A percentile compares a stretch with the other conserved stretches of the same genome.
These are phyloP conservation scores for Theristicus caerulescens DNA, from an alignment of 2,113 vertebrate species.

Conservation along the genomic window DNA sequence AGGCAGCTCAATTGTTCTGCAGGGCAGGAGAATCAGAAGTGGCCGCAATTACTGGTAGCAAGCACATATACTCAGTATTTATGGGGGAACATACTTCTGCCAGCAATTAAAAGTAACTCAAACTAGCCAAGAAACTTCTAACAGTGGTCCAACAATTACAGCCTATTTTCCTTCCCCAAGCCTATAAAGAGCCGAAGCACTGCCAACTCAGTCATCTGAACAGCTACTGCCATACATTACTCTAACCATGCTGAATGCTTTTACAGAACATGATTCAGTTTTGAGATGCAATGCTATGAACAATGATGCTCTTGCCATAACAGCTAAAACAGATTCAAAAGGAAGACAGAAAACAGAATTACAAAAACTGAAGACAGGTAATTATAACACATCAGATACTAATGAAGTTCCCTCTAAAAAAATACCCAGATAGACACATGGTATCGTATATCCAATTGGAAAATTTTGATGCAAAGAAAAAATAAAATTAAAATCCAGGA, in stretches of 20 bases:
- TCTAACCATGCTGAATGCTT: not conserved
- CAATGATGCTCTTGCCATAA: not conserved
- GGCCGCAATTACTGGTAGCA: accelerated
- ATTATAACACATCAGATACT: not conserved
- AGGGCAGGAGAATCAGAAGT: not conserved
- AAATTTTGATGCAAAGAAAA: not conserved
- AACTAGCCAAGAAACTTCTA: not conserved
- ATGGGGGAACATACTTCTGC: not conserved
- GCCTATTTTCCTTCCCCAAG: not conserved
- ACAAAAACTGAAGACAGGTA: not conserved
- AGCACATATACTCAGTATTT: not conserved
- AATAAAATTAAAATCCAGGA: not conserved
- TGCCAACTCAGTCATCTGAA: not conserved
- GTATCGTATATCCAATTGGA: not conserved
- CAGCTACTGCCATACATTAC: not conserved
- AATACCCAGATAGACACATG: too few species aligned
- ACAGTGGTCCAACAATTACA: not conserved
- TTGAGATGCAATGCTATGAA: not conserved
- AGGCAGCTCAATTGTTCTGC: not conserved
- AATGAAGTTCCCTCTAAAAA: not conserved
- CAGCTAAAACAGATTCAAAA: not conserved
- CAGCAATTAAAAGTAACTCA: not conserved
- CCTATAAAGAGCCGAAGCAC: not conserved
- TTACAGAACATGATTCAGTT: not conserved
- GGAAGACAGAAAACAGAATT: not conserved